Evolutionary conservation across 2,113 vertebrate species (phyloP).

Genomic region (Anseranas semipalmata): DNA sequence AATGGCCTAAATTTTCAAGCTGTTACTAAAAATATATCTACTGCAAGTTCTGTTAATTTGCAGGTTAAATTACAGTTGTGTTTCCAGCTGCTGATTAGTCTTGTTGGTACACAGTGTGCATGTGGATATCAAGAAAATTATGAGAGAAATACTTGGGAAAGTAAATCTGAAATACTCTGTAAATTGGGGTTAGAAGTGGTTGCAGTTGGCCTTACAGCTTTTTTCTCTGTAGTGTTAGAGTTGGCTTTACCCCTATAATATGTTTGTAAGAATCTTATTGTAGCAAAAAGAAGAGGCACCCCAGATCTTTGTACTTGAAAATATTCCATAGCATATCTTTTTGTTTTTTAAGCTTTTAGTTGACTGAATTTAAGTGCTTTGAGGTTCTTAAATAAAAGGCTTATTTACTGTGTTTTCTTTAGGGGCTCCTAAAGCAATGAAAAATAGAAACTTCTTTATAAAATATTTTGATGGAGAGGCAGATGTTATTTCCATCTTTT

Average conservation of each 20-base stretch:
- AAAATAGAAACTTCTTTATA: background rate
- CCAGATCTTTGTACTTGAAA: background rate
- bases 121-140: background rate
- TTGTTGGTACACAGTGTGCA: constrained; percentile 28
- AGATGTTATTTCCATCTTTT: background rate
- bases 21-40: background rate
- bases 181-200: background rate
- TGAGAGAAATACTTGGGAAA: background rate
- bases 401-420: background rate
- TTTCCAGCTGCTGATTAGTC: background rate
- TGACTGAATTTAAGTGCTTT: background rate
- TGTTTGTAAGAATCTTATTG: background rate
- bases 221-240: background rate
- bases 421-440: background rate
- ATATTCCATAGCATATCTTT: background rate
- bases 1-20: constrained; percentile 6
- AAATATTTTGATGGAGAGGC: background rate
- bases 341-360: background rate
- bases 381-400: background rate
- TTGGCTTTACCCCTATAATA: background rate
- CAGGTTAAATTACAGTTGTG: background rate
- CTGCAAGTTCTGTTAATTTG: background rate
- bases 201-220: background rate
- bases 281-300: background rate
- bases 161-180: background rate